A percentile compares a stretch with the other conserved stretches of the same genome.
These are phyloP conservation scores for Haemorhous mexicanus DNA, from an alignment of 2,113 vertebrate species.

Conservation along the genomic window DNA sequence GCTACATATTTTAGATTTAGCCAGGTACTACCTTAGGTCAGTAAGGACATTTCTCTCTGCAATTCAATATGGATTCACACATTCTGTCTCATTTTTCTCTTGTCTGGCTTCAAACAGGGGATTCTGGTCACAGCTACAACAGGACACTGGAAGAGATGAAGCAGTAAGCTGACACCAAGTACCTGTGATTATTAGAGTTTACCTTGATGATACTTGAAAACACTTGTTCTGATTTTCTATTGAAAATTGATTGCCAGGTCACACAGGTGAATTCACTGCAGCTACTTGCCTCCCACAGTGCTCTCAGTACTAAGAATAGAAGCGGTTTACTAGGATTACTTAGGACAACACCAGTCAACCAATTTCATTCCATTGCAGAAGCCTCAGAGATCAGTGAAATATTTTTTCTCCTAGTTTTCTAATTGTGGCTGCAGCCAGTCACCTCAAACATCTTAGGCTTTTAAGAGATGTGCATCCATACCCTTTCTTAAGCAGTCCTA, in stretches of 20 bases:
- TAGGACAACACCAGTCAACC: neutral
- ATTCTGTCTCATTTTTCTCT: neutral
- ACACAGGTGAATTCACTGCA: neutral
- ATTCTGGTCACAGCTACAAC: neutral
- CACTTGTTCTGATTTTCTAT: neutral
- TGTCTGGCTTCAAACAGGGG: neutral
- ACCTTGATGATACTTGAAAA: neutral
- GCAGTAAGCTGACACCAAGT: neutral
- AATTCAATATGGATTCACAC: neutral
- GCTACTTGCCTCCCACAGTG: neutral
- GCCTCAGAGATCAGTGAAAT: neutral
- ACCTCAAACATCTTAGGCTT: neutral
- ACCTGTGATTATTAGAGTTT: neutral
- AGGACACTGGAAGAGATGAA: neutral
- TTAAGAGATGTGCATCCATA: neutral
- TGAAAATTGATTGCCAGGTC: neutral
- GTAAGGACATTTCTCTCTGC: neutral
- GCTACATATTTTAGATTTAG: neutral
- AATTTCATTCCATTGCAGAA: neutral
- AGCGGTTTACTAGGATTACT: neutral
- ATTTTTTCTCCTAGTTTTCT: neutral
- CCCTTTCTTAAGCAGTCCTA: neutral
- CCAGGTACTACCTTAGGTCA: neutral
- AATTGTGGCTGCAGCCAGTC: neutral
- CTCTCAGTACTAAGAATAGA: neutral